Evolutionary conservation across 2,888 invertebrate species (phyloP), one percentile per base, ranked within the genome.

Genomic region (Ecliptopera silaceata): DNA sequence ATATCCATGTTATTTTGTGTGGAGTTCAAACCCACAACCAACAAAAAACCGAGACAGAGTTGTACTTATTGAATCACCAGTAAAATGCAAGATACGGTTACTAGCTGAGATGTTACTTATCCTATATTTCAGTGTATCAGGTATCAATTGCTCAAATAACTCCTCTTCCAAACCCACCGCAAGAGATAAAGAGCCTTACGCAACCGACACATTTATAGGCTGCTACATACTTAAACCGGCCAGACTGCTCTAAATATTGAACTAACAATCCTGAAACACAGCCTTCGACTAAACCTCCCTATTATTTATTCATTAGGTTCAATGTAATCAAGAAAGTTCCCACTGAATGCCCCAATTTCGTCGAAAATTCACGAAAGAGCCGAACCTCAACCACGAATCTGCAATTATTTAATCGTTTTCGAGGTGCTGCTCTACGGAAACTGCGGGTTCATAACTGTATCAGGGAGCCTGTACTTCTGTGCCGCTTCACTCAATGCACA

Each of bases 331-430:
- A 77, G 75, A 77, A 81, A 83, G 75, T 84, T 84, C 77, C 72
- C 68, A 71, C 71, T 69, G 72, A 84, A 82, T 78, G 79, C 78
- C 77, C 80, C 80, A 83, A 82, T 84, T 84, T 82, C 71, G 74
- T 74, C 64, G 77, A 77, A 84, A 84, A 81, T 84, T 84, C 74
- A 80, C 82, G 77, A 84, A 82, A 77, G 74, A 79, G 73, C 79
- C 72, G 66, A 72, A 63, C 76, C 69, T 71, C 76, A 77, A 82
- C 83, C 83, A 74, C 81, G 81, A 80, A 77, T 83, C 82, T 84
- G 79, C 83, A 82, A 84, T 87, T 85, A 88, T 88, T 87, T 85
- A 82, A 86, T 84, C 84, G 84, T 84, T 84, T 85, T 82, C 71
- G 81, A 85, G 80, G 83, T 86, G 83, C 84, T 84, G 73, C 79